Base-by-base conservation (phyloP, 2,113 vertebrate genomes). In the Esox niger region DNA sequence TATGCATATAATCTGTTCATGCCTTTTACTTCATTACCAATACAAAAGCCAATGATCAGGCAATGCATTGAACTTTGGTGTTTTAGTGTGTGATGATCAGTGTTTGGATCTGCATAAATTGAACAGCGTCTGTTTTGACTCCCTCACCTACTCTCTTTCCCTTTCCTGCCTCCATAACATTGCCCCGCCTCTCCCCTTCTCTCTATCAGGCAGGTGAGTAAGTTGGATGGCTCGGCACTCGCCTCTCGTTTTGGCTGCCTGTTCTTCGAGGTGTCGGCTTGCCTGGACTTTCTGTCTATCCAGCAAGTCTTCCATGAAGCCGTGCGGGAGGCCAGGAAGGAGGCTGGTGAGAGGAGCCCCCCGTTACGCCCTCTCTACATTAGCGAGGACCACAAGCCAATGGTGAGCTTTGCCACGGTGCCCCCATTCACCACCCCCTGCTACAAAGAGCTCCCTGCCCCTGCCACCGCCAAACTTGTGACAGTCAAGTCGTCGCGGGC, bases 401-500 rank as follows among this genome's bases (percentile, higher is more conserved):
- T 89, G 15, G 74, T 84, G 0, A 80, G 84, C 0, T 58, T 91
- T 57, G 60, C 88, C 4, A 70, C 82, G 2, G 78, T 76, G 6
- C 64, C 85, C 0, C 75, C 90, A 0, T 90, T 95, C 20, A 84
- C 93, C 17, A 86, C 92, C 43, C 75, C 92, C 68, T 93, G 86
- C 86, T 93, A 90, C 79, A 95, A 94, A 78, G 95, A 97, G 88
- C 91, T 96, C 71, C 95, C 94, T 1, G 79, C 93, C 0, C 90
- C 95, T n/a, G 89, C 95, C 71, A 95, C 94, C 29, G 95, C 95
- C 88, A 96, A 95, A 83, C 82, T 96, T 82, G 92, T 97, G 70
- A 97, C 95, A 0, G 93, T 97, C 25, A 97, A 96, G 80, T 94
- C 95, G 0, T 96, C 95, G 0, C 90, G 94, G 49, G 95, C 94